Evolutionary conservation across 2,797 vertebrate genomes (phyloP).

Genomic region (Alauda arvensis): DNA sequence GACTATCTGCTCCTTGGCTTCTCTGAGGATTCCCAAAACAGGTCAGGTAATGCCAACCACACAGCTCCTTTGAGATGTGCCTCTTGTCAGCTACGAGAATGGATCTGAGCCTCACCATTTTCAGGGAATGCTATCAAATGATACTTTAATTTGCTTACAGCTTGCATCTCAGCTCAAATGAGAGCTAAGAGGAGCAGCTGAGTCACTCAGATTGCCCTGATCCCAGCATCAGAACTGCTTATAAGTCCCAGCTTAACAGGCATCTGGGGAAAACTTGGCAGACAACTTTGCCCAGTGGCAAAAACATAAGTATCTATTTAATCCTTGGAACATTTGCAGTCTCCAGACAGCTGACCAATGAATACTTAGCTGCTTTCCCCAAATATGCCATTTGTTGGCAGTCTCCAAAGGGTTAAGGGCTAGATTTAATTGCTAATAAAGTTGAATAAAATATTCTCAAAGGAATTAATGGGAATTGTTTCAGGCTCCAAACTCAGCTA

Average conservation of each 20-base stretch:
- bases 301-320: not conserved
- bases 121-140: not conserved
- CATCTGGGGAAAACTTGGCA: slow-evolving; percentile 15
- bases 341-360: not conserved
- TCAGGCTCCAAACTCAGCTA: slow-evolving; percentile 19
- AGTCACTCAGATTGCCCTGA: not conserved
- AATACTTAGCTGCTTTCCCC: not conserved
- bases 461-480: not conserved
- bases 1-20: not conserved
- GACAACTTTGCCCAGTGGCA: not conserved
- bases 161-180: not conserved
- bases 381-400: not conserved
- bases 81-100: not conserved
- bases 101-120: not conserved
- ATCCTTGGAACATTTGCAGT: not conserved
- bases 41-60: not conserved
- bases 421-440: slow-evolving; percentile 39
- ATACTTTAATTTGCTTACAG: not conserved
- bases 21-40: not conserved
- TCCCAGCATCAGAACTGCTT: not conserved
- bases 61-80: not conserved
- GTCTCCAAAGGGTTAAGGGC: slow-evolving; percentile 33
- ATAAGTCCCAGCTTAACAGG: not conserved
- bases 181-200: not conserved
- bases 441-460: not conserved